Base-by-base conservation (phyloP, 2,888 invertebrate species). In the Amiota minor region DNA sequence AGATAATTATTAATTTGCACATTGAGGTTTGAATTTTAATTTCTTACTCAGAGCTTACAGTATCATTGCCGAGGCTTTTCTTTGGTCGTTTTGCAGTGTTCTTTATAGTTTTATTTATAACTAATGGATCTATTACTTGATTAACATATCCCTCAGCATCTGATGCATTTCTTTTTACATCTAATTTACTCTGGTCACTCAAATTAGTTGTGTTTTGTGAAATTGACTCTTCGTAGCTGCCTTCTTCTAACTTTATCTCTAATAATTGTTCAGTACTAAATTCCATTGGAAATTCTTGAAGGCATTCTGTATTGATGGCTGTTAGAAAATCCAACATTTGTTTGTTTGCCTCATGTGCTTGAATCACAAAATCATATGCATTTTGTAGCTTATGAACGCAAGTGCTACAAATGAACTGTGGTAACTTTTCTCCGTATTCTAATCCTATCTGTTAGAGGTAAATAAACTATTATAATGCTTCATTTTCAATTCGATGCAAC, bases 291-390 rank as follows among this genome's bases (percentile, higher is more conserved):
- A 18, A 0, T 16, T 56, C 56, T 20, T 14, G 14, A 8, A 16
- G 9, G 18, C 10, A 10, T 11, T 14, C 56, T 10, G 16, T 18
- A 18, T 14, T 18, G 6, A 35, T 35, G 35, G 6, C 35, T 6
- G 2, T 47, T 47, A 16, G 11, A 45, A 46, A 9, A 2, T 46
- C 47, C 16, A 65, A 11, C n/a, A 65, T 9, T 73, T 72, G 4
- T 82, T 70, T 64, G 46, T 35, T 71, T 20, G 50, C 35, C 14
- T 56, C 23, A 11, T 6, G 70, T 35, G 59, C 59, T 59, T 56
- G 56, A 9, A 45, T n/a, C 1, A 69, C 46, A 56, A 56, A 59
- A 12, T 69, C 23, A 16, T 56, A 69, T 4, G 59, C 70, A 16
- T 9, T 47, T 47, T 47, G 9, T 2, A 65, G 47, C 16, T 65